These are phyloP conservation scores for Tethea ocularis DNA, from an alignment of 2,888 invertebrate genomes.

Conservation along the genomic window DNA sequence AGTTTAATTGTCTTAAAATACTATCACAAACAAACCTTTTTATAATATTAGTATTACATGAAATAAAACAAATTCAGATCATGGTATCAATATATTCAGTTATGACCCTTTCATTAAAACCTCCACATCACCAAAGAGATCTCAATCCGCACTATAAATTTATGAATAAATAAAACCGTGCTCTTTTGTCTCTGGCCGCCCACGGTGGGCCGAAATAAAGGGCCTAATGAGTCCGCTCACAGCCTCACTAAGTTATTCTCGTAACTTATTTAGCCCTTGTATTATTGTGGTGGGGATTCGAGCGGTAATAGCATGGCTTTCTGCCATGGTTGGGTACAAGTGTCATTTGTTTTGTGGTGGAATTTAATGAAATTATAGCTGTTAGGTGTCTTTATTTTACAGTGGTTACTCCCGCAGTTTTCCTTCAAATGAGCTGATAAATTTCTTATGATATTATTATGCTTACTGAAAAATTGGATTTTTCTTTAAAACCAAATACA, in stretches of 20 bases:
- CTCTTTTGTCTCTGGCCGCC: slow-evolving; percentile 53
- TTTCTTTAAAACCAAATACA: too few relatives aligned
- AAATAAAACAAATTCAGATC: neutral
- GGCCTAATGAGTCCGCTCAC: slow-evolving; percentile 48
- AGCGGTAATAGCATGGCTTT: slow-evolving; percentile 6
- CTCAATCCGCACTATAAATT: slow-evolving; percentile 42
- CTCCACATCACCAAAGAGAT: neutral
- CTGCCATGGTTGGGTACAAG: slow-evolving; percentile 12
- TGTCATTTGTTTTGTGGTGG: slow-evolving; percentile 26
- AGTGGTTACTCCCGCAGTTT: neutral
- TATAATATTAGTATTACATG: too few relatives aligned
- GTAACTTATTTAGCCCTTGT: slow-evolving; percentile 41
- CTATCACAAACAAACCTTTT: too few relatives aligned
- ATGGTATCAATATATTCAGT: too few relatives aligned
- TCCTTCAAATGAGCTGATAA: neutral
- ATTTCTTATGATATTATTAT: neutral
- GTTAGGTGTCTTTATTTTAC: slow-evolving; percentile 19
- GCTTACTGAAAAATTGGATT: too few relatives aligned
- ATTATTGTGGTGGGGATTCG: slow-evolving; percentile 27
- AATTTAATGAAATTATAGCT: slow-evolving; percentile 14
- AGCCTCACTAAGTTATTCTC: slow-evolving; percentile 37
- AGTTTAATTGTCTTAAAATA: too few relatives aligned
- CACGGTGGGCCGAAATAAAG: slow-evolving; percentile 51
- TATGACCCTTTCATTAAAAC: too few relatives aligned
- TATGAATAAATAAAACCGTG: slow-evolving; percentile 51